Percentiles rank a stretch among this genome's conserved stretches.
These are phyloP conservation scores for Labroides dimidiatus DNA, from an alignment of 2,797 vertebrate genomes.

Conservation along the genomic window DNA sequence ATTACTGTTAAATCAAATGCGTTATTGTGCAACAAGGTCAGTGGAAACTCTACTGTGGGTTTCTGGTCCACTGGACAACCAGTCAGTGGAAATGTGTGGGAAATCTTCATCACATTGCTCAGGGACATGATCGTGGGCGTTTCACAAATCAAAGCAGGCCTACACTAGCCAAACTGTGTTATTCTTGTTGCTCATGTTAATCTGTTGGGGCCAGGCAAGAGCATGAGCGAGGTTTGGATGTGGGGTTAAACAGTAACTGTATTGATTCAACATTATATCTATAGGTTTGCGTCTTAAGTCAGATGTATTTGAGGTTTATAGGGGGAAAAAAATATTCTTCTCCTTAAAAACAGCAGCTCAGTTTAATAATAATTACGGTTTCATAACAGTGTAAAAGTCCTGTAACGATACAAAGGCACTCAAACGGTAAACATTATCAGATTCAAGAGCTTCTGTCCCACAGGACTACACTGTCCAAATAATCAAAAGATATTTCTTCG, in stretches of 20 bases:
- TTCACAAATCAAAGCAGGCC: conserved; percentile 44
- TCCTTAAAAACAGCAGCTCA: conserved; percentile 9
- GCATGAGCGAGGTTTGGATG: not conserved
- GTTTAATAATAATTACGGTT: conserved; percentile 12
- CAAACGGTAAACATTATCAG: conserved; percentile 44
- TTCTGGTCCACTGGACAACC: conserved; percentile 23
- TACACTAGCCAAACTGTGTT: conserved; percentile 61
- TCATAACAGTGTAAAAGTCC: conserved; percentile 32
- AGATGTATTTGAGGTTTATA: not conserved
- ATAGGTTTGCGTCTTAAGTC: not conserved
- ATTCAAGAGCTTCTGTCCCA: conserved; percentile 40
- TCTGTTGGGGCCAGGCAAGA: conserved; percentile 25
- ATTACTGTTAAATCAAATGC: not conserved
- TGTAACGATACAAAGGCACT: conserved; percentile 31
- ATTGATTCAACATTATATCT: conserved; percentile 15
- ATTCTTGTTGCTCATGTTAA: conserved; percentile 67
- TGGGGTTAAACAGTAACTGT: not conserved
- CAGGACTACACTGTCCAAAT: conserved; percentile 62
- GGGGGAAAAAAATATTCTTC: not conserved
- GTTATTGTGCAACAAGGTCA: conserved; percentile 6
- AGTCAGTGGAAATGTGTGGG: conserved; percentile 57
- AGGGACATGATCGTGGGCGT: conserved; percentile 64
- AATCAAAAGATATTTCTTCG: conserved; percentile 51
- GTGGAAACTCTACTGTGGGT: conserved; percentile 29
- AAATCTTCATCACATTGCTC: conserved; percentile 53